Evolutionary conservation across 2,113 vertebrate genomes (phyloP).

Genomic region (Dromaius novaehollandiae): DNA sequence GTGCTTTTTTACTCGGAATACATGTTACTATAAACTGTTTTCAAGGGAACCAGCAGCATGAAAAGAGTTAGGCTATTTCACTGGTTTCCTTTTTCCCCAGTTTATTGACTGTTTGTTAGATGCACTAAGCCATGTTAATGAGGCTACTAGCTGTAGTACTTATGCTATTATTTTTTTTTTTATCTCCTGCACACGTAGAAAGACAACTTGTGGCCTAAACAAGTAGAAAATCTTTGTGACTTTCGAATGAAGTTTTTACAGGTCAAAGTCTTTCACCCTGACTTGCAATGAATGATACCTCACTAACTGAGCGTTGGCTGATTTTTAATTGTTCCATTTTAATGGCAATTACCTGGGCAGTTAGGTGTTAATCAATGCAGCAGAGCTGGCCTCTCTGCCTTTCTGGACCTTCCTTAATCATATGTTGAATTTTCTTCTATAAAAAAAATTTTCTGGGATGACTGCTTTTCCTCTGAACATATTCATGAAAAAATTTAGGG

Average conservation of each 20-base stretch:
- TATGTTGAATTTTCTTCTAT: neutral
- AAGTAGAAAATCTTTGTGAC: neutral
- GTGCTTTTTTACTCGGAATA: neutral
- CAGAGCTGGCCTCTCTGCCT: neutral
- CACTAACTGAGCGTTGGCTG: neutral
- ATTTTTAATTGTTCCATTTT: neutral
- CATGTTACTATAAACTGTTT: slow-evolving; percentile 5
- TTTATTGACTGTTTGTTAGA: neutral
- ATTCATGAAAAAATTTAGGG: neutral
- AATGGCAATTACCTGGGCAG: neutral
- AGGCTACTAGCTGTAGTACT: neutral
- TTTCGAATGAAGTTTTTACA: neutral
- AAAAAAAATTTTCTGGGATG: neutral
- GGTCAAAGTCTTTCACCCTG: neutral
- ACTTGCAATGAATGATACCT: neutral
- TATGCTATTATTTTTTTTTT: neutral
- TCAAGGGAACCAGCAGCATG: neutral
- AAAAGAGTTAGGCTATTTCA: neutral
- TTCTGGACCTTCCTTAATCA: neutral
- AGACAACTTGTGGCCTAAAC: neutral
- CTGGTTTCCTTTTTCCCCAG: neutral
- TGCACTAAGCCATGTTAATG: neutral
- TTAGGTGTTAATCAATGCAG: neutral
- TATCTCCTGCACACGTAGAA: neutral
- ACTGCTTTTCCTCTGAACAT: neutral